Evolutionary conservation across 1,140 invertebrate genomes (phyloP), one percentile per base, ranked within the genome.

Genomic region (Octopus sinensis): DNA sequence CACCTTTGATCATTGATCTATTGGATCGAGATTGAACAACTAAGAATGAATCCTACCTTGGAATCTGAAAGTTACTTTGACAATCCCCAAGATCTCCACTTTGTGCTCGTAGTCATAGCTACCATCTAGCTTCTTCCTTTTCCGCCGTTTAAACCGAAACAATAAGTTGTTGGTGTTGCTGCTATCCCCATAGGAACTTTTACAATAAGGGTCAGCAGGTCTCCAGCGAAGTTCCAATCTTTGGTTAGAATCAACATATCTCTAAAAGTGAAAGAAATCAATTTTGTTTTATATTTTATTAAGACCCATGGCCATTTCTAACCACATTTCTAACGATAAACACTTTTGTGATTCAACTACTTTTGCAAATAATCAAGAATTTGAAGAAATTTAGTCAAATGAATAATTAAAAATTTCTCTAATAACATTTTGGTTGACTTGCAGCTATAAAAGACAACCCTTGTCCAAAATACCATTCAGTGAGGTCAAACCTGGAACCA

Each of bases 171-270:
- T 92, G 3, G 93, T 93, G 75, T 91, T 91, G 68, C 93, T 92
- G 83, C 91, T 91, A 86, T 95, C 95, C 0, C 94, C 95, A 91
- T 93, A 94, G 3, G 93, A 92, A 54, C 95, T 94, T 88, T 97
- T 97, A 84, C 94, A 94, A 88, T 93, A 97, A n/a, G 93, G 92
- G 91, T 97, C 96, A n/a, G 94, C 92, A 3, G 96, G 95, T 86
- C 96, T 93, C 89, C 95, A 97, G 62, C 92, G 91, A 5, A 98
- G 86, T 85, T 95, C 94, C 82, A 98, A 87, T 82, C 95, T 92
- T 84, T 94, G 93, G 83, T 94, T 94, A 80, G 92, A 85, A 82
- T 91, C 80, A 13, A 53, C 76, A 80, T 84, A 85, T 9, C 82
- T 76, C 86, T 87, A 52, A 56, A 78, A 79, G 30, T 12, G 5